Evolutionary conservation across 92 coral and sea anemone genomes (phyloP), one percentile per base, ranked within the genome.

Genomic region (Porites rus): DNA sequence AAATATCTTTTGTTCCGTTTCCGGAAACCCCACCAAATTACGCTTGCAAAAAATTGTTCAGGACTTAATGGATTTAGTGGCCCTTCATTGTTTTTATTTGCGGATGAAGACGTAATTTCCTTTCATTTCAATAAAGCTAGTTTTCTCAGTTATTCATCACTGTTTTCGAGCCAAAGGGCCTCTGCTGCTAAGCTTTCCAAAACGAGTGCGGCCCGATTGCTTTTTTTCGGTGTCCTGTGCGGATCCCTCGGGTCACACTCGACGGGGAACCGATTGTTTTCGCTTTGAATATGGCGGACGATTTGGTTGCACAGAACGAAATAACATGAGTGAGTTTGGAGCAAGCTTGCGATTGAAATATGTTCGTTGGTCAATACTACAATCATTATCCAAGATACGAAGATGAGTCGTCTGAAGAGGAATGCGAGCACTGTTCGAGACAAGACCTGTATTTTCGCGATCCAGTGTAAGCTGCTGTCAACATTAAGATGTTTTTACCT

Each of bases 351-450:
- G 89, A 67, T 78, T 86, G 84, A 92, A 90, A 86, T 88, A 95
- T 95, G 98, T 88, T 88, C 93, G 94, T 86, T 85, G 93, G 95
- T 51, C 91, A 88, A 80, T 83, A 95, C 88, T 66, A 95, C 93
- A 4, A 38, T 38, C 94, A 86, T 78, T 87, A 93, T 75, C 78
- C 91, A 46, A 86, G 88, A 83, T 90, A 93, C 65, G 94, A 95
- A 62, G 89, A 89, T 69, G 89, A 85, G 72, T 92, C 78, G 68
- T 93, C 85, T 77, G 94, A 93, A 22, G 89, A 88, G 19, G 89
- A 90, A 63, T 80, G 90, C 31, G 98, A 94, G 21, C 89, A 83
- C 24, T 93, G 91, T 70, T 88, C 84, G 13, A 89, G 90, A 18
- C 91, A 84, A 72, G 79, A 79, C 82, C 90, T 90, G 58, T 93